A percentile compares a stretch with the other conserved stretches of the same genome.
phyloP scores from a whole-genome alignment of 2,797 vertebrate species.

The Iguana delicatissima region DNA sequence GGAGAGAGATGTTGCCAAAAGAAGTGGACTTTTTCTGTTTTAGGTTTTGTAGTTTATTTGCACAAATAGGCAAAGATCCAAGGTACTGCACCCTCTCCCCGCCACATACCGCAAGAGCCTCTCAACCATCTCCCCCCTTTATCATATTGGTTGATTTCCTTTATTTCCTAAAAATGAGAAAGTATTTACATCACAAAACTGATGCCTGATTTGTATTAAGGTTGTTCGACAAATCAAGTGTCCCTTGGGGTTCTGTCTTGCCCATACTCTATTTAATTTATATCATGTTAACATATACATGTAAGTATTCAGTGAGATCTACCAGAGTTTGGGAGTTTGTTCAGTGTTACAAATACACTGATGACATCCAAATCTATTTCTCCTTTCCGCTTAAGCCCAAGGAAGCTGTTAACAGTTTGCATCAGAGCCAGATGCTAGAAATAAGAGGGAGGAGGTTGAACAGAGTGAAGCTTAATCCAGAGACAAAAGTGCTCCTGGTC shows the following conservation, averaged over 20 bases:
- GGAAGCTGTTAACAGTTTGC: no score
- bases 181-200: conserved; percentile 11
- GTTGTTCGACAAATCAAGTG: not conserved
- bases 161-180: not conserved
- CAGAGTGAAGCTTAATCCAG: no score
- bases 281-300: no score
- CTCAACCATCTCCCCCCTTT: not conserved
- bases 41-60: not conserved
- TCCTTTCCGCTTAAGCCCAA: not conserved
- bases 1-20: not conserved
- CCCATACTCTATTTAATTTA: not conserved
- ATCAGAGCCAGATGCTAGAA: no score
- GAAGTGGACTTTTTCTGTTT: not conserved
- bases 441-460: no score
- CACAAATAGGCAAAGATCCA: not conserved
- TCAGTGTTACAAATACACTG: not conserved
- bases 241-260: not conserved
- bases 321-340: no score
- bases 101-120: no score
- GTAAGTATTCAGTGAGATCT: no score
- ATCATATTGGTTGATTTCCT: not conserved
- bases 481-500: no score
- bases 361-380: not conserved
- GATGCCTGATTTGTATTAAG: no score
- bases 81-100: not conserved